A percentile compares a stretch with the other conserved stretches of the same genome.
Evolutionary conservation across 1,140 invertebrate species (phyloP).

Genomic region (Drosophila jambulina): DNA sequence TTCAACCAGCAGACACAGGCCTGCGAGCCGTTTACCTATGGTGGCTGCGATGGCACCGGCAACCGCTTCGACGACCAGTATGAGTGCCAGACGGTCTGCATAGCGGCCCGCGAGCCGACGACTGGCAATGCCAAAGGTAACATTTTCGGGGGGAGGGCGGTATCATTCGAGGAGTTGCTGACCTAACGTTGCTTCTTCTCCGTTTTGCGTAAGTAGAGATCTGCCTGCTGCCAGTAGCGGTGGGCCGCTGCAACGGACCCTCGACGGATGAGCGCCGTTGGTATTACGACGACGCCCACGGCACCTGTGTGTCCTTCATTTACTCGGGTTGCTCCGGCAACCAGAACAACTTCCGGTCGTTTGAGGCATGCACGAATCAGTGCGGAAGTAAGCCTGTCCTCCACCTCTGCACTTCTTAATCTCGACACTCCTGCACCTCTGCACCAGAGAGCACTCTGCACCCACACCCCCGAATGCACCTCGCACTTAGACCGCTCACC

Average conservation of each 20-base stretch:
- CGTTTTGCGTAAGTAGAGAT: constrained; percentile 85
- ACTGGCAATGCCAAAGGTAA: constrained; percentile 69
- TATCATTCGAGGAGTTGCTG: not conserved
- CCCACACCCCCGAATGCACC: constrained; percentile 40
- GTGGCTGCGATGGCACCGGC: constrained; percentile 94
- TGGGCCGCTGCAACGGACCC: constrained; percentile 90
- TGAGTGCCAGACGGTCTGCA: constrained; percentile 90
- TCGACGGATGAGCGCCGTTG: constrained; percentile 88
- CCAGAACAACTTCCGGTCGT: constrained; percentile 91
- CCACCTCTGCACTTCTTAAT: constrained; percentile 48
- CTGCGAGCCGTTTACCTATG: constrained; percentile 91
- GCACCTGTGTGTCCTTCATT: constrained; percentile 91
- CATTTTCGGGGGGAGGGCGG: not conserved
- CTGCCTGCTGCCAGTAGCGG: constrained; percentile 89
- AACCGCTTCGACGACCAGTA: constrained; percentile 91
- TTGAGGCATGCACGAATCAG: constrained; percentile 88
- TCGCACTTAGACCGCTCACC: constrained; percentile 33
- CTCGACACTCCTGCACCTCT: constrained; percentile 15
- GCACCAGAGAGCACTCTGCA: constrained; percentile 32
- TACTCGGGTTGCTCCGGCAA: constrained; percentile 93
- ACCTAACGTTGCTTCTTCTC: constrained; percentile 51
- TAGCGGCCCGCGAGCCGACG: constrained; percentile 71
- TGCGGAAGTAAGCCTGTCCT: constrained; percentile 86
- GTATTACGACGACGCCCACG: constrained; percentile 91
- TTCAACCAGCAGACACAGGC: constrained; percentile 87